Evolutionary conservation across 2,797 vertebrate species (phyloP).

Genomic region (Tiaroga cobitis): DNA sequence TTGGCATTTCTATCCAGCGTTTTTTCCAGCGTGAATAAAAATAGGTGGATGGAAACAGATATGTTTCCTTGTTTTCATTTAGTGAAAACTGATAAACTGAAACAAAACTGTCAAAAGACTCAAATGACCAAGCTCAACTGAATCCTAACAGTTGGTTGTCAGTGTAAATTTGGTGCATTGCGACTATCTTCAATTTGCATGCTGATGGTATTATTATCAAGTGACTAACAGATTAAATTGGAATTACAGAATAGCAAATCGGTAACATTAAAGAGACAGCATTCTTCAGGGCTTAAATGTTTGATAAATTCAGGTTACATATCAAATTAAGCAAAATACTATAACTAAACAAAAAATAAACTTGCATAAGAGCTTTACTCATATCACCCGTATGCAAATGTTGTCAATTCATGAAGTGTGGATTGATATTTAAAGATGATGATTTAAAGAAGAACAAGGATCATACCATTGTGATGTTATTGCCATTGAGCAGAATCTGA

Average conservation of each 20-base stretch:
- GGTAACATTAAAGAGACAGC: not conserved
- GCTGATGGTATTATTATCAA: not conserved
- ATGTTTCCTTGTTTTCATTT: not conserved
- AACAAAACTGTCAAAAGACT: not conserved
- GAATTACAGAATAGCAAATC: not conserved
- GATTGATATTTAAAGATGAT: not conserved
- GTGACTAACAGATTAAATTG: not conserved
- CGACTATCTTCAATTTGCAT: not conserved
- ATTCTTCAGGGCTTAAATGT: not conserved
- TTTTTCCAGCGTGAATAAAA: too few relatives aligned
- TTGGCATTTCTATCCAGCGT: not conserved
- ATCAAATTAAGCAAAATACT: not conserved
- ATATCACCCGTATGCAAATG: not conserved
- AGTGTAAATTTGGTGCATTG: not conserved
- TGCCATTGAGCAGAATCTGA: slow-evolving; percentile 95
- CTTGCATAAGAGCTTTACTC: not conserved
- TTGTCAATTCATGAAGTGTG: not conserved
- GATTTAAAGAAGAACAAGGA: not conserved
- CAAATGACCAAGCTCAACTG: not conserved
- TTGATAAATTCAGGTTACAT: not conserved
- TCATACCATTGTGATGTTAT: slow-evolving; percentile 96
- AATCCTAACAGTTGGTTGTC: not conserved
- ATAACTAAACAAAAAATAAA: not conserved
- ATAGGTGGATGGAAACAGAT: not conserved
- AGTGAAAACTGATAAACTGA: not conserved